phyloP scores from a whole-genome alignment of 2,888 invertebrate genomes.

The Quadroppia sp. region DNA sequence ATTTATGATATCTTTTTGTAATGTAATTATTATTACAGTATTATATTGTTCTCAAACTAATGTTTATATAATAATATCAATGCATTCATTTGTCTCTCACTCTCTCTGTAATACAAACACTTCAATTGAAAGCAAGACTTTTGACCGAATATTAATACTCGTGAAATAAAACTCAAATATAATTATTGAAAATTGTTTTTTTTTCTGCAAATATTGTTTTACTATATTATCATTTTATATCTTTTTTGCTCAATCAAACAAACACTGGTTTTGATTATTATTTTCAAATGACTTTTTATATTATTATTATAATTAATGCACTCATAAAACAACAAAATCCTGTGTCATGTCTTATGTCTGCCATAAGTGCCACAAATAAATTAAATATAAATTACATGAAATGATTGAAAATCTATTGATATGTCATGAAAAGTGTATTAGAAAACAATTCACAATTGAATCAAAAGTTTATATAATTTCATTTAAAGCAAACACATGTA shows the following conservation, averaged over 20 bases:
- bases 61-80: conserved; percentile 9
- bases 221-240: background rate
- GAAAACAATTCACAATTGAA: background rate
- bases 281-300: background rate
- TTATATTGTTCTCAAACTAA: background rate
- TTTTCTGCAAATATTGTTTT: background rate
- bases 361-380: conserved; percentile 14
- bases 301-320: conserved; percentile 18
- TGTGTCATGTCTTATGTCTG: background rate
- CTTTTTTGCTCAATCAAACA: conserved; percentile 8
- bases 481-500: background rate
- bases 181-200: background rate
- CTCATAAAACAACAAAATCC: background rate
- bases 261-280: background rate
- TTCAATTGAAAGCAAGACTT: background rate
- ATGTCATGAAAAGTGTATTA: conserved; percentile 27
- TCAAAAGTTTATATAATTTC: background rate
- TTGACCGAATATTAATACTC: background rate
- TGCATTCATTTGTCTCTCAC: background rate
- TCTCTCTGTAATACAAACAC: background rate
- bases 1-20: background rate
- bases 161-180: background rate
- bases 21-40: background rate
- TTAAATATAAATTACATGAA: background rate
- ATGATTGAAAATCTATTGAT: conserved; percentile 4